Conservation (phyloP, 2,888 invertebrate genomes). For the Blastobasis adustella region DNA sequence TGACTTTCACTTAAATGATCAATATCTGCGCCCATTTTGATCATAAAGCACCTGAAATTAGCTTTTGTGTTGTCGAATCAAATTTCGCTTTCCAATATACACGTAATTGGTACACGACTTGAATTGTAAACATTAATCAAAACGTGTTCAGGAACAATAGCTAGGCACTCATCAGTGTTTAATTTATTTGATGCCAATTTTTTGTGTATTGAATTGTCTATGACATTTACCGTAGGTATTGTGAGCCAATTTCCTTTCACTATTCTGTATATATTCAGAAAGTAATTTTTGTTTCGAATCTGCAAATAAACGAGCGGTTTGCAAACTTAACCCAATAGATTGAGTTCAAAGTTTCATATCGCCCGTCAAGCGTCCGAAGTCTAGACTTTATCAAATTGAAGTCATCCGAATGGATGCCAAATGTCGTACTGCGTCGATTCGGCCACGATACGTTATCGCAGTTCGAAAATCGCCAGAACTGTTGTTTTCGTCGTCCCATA, state of each 20-base stretch:
- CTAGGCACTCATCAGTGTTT: too few relatives aligned
- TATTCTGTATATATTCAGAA: background rate
- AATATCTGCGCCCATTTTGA: slow-evolving; percentile 26
- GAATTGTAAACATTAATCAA: too few relatives aligned
- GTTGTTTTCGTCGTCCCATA: slow-evolving; percentile 38
- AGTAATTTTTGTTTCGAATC: too few relatives aligned
- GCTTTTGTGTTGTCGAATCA: slow-evolving; percentile 10
- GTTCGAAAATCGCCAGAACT: slow-evolving; percentile 29
- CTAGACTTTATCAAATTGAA: slow-evolving; percentile 20
- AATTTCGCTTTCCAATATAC: too few relatives aligned
- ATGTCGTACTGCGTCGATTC: slow-evolving; percentile 11
- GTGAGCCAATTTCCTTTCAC: background rate
- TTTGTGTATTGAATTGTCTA: too few relatives aligned
- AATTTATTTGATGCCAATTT: too few relatives aligned
- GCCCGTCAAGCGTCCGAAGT: slow-evolving; percentile 9
- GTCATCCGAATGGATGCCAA: slow-evolving; percentile 20
- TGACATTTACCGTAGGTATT: too few relatives aligned
- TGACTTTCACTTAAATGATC: slow-evolving; percentile 18
- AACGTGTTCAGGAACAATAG: too few relatives aligned
- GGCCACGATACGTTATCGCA: slow-evolving; percentile 20
- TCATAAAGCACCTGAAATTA: slow-evolving; percentile 31
- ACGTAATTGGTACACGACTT: too few relatives aligned
- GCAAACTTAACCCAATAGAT: too few relatives aligned
- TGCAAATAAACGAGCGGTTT: too few relatives aligned
- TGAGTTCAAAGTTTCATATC: too few relatives aligned